These are phyloP conservation scores for Myripristis jacobus DNA, from an alignment of 2,797 vertebrate species.

Conservation along the genomic window DNA sequence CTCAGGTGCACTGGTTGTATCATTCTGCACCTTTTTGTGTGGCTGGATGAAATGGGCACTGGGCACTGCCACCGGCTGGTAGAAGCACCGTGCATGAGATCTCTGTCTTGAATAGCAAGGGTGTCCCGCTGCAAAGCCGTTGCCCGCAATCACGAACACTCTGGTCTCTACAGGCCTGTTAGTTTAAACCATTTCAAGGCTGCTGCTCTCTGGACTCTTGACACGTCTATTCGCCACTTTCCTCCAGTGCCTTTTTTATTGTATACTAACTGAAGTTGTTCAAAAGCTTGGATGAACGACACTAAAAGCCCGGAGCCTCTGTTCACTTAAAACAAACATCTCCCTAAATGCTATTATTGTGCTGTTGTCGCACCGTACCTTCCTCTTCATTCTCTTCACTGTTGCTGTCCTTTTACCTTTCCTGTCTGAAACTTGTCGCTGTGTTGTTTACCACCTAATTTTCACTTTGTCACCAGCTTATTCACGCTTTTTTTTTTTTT, in stretches of 20 bases:
- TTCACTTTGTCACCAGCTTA: constrained; percentile 63
- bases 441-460: constrained; percentile 39
- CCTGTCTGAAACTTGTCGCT: constrained; percentile 57
- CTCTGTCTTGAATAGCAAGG: constrained; percentile 23
- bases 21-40: constrained; percentile 21
- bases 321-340: constrained; percentile 19
- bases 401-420: constrained; percentile 59
- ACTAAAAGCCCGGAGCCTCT: neutral
- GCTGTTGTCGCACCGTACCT: constrained; percentile 2
- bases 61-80: constrained; percentile 24
- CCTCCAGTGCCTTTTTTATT: constrained; percentile 25
- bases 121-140: constrained; percentile 2
- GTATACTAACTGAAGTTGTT: constrained; percentile 33
- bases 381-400: constrained; percentile 22
- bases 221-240: constrained; percentile 6
- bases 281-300: constrained; percentile 13
- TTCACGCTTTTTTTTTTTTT: constrained; percentile 55
- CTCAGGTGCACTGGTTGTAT: constrained; percentile 42
- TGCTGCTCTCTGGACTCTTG: constrained; percentile 43
- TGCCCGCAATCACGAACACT: constrained; percentile 35
- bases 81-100: constrained; percentile 63
- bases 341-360: constrained; percentile 1
- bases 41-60: constrained; percentile 22
- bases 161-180: constrained; percentile 10
- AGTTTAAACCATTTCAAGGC: constrained; percentile 30